Conservation (phyloP, 2,113 vertebrate species). For the Atrichornis clamosus region DNA sequence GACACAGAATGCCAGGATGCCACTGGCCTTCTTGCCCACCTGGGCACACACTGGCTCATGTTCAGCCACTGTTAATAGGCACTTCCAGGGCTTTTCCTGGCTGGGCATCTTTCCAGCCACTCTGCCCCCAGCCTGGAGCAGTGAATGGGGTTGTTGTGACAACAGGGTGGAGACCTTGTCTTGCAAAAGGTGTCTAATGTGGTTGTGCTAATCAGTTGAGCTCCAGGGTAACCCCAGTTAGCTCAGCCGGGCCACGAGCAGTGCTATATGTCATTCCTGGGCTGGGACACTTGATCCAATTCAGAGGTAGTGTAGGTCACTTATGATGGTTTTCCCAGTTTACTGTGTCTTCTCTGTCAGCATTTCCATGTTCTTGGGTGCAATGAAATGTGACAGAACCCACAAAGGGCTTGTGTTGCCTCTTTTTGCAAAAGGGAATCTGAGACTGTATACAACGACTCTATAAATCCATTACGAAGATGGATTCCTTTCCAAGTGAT, state of each 20-base stretch:
- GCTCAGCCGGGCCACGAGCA: neutral
- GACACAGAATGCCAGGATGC: neutral
- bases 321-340: neutral
- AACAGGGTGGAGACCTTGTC: neutral
- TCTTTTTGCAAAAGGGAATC: neutral
- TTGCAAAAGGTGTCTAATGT: neutral
- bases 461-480: neutral
- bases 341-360: neutral
- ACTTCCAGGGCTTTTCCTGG: accelerated
- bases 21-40: neutral
- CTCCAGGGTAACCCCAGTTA: neutral
- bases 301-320: neutral
- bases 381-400: neutral
- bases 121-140: neutral
- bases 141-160: neutral
- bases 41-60: accelerated
- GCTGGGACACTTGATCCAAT: neutral
- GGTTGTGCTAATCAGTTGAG: neutral
- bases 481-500: neutral
- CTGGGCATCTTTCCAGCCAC: neutral
- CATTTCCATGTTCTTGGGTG: neutral
- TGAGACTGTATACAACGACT: neutral
- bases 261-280: neutral
- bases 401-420: neutral
- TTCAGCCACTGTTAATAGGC: accelerated